Percentiles rank a stretch among this genome's conserved stretches.
These are phyloP conservation scores for Leptinotarsa lineolata DNA, from an alignment of 1,140 invertebrate species.

Conservation along the genomic window DNA sequence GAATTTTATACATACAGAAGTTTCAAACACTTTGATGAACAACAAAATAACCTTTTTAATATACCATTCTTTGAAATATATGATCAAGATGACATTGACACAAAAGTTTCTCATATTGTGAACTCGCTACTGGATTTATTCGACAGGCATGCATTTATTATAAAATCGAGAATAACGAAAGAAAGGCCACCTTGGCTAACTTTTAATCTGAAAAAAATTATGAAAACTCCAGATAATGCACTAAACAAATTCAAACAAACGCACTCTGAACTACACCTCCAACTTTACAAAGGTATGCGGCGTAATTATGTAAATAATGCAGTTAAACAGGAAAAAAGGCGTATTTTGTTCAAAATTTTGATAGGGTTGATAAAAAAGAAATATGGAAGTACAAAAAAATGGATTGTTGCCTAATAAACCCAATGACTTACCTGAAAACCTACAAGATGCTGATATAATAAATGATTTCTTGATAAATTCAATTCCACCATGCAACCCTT, in stretches of 20 bases:
- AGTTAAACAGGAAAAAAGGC: neutral
- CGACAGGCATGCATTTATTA: conserved; percentile 10
- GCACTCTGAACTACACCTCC: no score
- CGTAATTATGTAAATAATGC: neutral
- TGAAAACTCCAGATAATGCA: no score
- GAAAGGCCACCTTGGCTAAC: neutral
- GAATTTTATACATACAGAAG: no score
- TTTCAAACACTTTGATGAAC: no score
- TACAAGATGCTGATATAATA: neutral
- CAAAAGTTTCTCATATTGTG: neutral
- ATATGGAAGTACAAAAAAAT: no score
- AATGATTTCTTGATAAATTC: conserved; percentile 1
- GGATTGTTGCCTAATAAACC: no score
- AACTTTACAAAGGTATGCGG: no score
- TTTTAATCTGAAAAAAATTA: neutral
- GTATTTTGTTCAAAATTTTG: neutral
- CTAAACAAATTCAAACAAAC: no score
- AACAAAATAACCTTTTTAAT: neutral
- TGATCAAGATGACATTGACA: neutral
- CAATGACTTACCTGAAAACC: no score
- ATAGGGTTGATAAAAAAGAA: no score
- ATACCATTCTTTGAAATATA: conserved; percentile 1
- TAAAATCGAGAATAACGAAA: neutral
- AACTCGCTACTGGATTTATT: neutral
- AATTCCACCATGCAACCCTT: neutral